Percentiles rank a stretch among this genome's conserved stretches.
These are phyloP conservation scores for Antheraea assamensis DNA, from an alignment of 2,888 invertebrate species.

Conservation along the genomic window DNA sequence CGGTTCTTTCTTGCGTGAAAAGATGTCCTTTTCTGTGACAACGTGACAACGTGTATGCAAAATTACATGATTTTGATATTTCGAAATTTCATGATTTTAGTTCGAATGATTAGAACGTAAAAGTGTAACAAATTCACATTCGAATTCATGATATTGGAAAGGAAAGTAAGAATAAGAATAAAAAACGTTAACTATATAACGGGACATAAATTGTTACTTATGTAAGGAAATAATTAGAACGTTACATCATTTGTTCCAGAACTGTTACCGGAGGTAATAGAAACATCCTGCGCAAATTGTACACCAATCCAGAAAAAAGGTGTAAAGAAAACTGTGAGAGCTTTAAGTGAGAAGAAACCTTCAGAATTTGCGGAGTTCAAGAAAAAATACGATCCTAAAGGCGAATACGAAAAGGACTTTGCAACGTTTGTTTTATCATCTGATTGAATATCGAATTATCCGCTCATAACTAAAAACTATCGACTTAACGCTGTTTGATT, in stretches of 20 bases:
- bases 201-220: slow-evolving; percentile 13
- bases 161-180: too few relatives aligned
- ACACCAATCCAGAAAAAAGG: slow-evolving; percentile 51
- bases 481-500: slow-evolving; percentile 11
- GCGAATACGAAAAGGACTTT: slow-evolving; percentile 58
- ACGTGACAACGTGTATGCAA: too few relatives aligned
- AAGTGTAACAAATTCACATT: too few relatives aligned
- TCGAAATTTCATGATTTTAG: too few relatives aligned
- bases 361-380: slow-evolving; percentile 54
- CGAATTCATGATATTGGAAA: too few relatives aligned
- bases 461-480: slow-evolving; percentile 8
- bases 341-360: slow-evolving; percentile 55
- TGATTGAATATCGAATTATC: slow-evolving; percentile 35
- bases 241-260: slow-evolving; percentile 44
- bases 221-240: not conserved
- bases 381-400: slow-evolving; percentile 62
- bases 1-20: too few relatives aligned
- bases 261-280: slow-evolving; percentile 64
- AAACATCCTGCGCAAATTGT: slow-evolving; percentile 66
- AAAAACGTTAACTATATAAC: too few relatives aligned
- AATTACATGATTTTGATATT: too few relatives aligned
- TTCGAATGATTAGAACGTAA: too few relatives aligned
- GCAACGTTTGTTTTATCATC: slow-evolving; percentile 49
- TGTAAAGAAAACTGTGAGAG: slow-evolving; percentile 60
- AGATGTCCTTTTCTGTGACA: too few relatives aligned